phyloP scores from a whole-genome alignment of 53 echinoderm and acorn worm species.

The Patiria pectinifera region DNA sequence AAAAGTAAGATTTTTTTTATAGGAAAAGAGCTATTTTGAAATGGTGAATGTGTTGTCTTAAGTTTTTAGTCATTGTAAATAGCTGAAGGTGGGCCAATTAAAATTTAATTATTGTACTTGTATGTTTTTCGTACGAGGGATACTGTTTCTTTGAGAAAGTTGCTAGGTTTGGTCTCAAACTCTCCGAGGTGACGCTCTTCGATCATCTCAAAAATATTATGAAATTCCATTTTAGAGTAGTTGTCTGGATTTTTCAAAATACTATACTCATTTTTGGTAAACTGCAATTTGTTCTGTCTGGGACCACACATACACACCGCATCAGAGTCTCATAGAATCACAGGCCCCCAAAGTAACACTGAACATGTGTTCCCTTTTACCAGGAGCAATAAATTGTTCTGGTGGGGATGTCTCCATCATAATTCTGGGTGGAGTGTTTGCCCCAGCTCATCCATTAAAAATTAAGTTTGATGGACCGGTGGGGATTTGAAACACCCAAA shows the following conservation, averaged over 20 bases:
- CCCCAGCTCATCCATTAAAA: constrained; percentile 26
- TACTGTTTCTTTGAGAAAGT: not conserved
- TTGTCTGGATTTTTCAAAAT: not conserved
- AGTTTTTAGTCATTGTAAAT: constrained; percentile 23
- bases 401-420: not conserved
- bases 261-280: not conserved
- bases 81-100: not conserved
- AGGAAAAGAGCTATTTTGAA: constrained; percentile 1
- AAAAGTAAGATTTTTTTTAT: not conserved
- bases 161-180: not conserved
- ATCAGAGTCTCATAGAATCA: not conserved
- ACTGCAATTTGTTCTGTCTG: not conserved
- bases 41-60: not conserved
- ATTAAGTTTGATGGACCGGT: constrained; percentile 9
- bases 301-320: constrained; percentile 25
- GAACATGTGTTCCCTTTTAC: constrained; percentile 3
- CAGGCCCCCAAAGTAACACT: constrained; percentile 10
- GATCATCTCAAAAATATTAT: not conserved
- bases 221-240: not conserved
- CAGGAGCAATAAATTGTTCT: not conserved
- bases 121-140: not conserved
- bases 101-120: not conserved
- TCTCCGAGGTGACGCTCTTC: not conserved
- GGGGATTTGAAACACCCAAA: not conserved
- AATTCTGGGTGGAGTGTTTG: not conserved